phyloP scores from a whole-genome alignment of 1,140 invertebrate genomes.

The Macrobrachium rosenbergii region DNA sequence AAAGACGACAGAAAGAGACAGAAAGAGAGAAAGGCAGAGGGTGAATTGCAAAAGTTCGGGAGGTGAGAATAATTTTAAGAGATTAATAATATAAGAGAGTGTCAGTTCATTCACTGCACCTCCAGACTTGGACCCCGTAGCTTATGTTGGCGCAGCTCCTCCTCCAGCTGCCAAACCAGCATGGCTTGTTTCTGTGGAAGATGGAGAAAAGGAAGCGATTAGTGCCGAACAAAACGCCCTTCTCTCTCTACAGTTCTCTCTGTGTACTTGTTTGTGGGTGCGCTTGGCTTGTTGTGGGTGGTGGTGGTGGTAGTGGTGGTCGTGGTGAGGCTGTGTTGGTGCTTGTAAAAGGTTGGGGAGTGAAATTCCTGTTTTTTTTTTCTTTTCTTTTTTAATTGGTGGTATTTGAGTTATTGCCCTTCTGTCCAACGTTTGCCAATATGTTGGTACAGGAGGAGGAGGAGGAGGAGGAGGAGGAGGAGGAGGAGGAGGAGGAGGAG shows the following conservation, averaged over 20 bases:
- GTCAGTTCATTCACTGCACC: conserved; percentile 29
- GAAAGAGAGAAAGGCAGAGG: conserved; percentile 11
- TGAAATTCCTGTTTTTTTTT: no score
- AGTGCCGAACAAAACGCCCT: conserved; percentile 4
- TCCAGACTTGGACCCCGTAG: conserved; percentile 45
- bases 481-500: conserved; percentile 11
- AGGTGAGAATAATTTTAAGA: background rate
- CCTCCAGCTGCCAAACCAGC: conserved; percentile 90
- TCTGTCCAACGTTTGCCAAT: no score
- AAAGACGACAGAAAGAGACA: background rate
- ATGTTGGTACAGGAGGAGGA: conserved; percentile 88
- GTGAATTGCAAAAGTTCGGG: background rate
- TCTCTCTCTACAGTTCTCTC: no score
- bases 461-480: conserved; percentile 24
- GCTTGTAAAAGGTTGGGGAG: no score
- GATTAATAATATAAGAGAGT: background rate
- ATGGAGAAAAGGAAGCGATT: conserved; percentile 38
- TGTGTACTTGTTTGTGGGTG: no score
- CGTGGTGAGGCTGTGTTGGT: no score
- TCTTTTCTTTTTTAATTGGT: no score
- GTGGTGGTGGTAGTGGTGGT: no score
- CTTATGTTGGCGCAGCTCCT: conserved; percentile 76
- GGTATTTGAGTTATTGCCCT: no score
- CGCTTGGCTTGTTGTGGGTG: no score
- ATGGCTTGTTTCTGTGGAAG: conserved; percentile 92